phyloP scores from a whole-genome alignment of 2,888 invertebrate species.

The Antitype chi region DNA sequence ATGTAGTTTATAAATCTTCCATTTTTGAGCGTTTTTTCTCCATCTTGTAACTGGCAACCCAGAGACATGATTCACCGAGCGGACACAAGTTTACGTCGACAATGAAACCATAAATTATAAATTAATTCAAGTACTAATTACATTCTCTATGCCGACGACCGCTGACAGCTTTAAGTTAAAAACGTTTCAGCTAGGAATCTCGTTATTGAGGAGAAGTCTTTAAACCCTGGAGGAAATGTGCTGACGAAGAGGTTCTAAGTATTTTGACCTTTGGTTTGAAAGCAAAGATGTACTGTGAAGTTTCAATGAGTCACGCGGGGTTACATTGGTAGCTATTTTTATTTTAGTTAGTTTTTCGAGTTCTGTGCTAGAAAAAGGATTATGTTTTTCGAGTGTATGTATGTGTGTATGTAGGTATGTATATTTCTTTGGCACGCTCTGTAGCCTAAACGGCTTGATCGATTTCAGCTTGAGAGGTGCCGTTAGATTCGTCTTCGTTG shows the following conservation, averaged over 20 bases:
- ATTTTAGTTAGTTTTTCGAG: neutral
- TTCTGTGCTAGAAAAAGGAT: no score
- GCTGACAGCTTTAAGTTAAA: constrained; percentile 42
- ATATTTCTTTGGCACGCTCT: no score
- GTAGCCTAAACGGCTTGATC: no score
- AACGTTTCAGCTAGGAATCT: constrained; percentile 28
- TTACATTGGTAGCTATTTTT: neutral
- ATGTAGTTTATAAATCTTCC: neutral
- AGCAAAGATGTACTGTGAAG: neutral
- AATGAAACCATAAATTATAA: constrained; percentile 84
- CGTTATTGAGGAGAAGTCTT: constrained; percentile 17
- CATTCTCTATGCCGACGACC: constrained; percentile 67
- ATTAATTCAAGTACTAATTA: constrained; percentile 84
- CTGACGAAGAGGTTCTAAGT: neutral
- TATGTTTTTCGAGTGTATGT: no score
- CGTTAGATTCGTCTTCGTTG: no score
- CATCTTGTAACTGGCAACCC: constrained; percentile 69
- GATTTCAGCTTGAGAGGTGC: no score
- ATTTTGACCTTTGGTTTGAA: constrained; percentile 15
- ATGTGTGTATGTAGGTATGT: no score
- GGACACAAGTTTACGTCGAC: constrained; percentile 74
- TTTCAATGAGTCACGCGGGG: constrained; percentile 13
- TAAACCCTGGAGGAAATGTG: neutral
- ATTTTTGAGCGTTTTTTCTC: constrained; percentile 1
- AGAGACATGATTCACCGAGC: constrained; percentile 79